Evolutionary conservation across 1,140 invertebrate genomes (phyloP).

Genomic region (Heliconius nattereri): DNA sequence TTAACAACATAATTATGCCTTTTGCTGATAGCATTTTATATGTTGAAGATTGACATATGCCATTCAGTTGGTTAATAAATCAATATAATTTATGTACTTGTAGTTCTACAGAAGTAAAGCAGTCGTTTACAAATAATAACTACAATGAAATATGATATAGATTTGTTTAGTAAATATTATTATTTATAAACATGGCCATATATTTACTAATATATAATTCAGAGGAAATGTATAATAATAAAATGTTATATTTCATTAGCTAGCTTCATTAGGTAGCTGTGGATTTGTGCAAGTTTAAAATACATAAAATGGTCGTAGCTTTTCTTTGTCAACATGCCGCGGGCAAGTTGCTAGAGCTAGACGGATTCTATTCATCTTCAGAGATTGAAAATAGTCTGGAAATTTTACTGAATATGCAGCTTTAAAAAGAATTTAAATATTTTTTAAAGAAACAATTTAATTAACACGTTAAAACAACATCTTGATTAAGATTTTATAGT

Average conservation of each 20-base stretch:
- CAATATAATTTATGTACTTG: too few relatives aligned
- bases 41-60: too few relatives aligned
- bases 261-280: too few relatives aligned
- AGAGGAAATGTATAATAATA: too few relatives aligned
- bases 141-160: neutral
- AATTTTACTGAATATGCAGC: conserved; percentile 19
- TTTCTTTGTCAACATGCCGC: conserved; percentile 38
- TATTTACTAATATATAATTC: neutral
- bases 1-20: too few relatives aligned
- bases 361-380: conserved; percentile 34
- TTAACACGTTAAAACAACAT: neutral
- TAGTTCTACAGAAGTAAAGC: neutral
- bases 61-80: too few relatives aligned
- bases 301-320: conserved; percentile 23
- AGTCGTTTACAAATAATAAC: neutral
- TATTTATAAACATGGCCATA: neutral
- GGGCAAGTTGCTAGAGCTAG: conserved; percentile 36
- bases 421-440: neutral
- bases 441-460: neutral
- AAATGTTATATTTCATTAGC: neutral
- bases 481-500: neutral
- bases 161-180: neutral
- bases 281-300: neutral
- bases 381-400: conserved; percentile 28
- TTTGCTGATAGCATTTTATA: too few relatives aligned